Conservation (phyloP, 2,888 invertebrate species). For the Drosophila ezoana region DNA sequence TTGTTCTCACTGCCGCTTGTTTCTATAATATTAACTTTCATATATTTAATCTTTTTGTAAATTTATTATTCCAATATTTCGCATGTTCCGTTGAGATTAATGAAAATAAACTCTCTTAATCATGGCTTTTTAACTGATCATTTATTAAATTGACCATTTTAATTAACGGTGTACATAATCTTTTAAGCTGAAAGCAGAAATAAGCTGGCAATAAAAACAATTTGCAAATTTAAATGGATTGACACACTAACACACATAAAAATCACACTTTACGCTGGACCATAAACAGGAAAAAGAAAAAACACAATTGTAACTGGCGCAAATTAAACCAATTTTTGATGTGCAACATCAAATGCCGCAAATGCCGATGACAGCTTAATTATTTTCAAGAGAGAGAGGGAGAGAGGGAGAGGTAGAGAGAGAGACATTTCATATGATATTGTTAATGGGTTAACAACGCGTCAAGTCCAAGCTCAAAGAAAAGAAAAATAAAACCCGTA, state of each 20-base stretch:
- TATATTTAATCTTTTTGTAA: neutral
- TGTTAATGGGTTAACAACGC: constrained; percentile 53
- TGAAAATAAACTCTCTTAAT: no score
- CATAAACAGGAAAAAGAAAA: no score
- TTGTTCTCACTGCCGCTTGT: neutral
- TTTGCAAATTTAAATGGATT: neutral
- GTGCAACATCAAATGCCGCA: constrained; percentile 26
- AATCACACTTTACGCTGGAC: neutral
- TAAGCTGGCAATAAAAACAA: neutral
- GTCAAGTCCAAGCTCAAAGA: constrained; percentile 2
- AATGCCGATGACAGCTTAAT: constrained; percentile 47
- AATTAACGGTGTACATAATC: no score
- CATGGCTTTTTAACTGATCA: no score
- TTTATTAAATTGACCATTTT: no score
- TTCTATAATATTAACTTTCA: neutral
- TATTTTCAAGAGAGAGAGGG: constrained; percentile 15
- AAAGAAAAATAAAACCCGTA: constrained; percentile 2
- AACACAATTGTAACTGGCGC: constrained; percentile 24
- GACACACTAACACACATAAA: constrained; percentile 3
- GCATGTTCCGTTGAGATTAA: no score
- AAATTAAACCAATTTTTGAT: constrained; percentile 32
- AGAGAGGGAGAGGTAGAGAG: neutral
- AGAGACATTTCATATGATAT: constrained; percentile 19
- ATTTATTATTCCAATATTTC: neutral
- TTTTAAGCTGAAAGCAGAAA: neutral